Percentiles rank a stretch among this genome's conserved stretches.
phyloP scores from a whole-genome alignment of 2,888 invertebrate species.

The Microctonus hyperodae region DNA sequence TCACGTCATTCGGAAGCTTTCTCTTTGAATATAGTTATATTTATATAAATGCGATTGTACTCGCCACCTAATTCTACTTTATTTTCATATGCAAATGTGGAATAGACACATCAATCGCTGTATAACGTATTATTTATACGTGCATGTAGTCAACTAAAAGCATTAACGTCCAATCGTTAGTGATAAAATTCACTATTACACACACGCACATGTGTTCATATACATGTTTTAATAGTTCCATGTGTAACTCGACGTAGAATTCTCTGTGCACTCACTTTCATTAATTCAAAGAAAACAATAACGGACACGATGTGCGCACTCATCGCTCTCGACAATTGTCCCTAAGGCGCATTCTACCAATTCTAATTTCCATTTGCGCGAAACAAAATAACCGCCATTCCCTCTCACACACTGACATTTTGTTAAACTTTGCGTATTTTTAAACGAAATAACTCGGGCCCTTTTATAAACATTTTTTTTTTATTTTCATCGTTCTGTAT shows the following conservation, averaged over 20 bases:
- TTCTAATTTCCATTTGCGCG: conserved; percentile 24
- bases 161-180: conserved; percentile 17
- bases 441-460: conserved; percentile 3
- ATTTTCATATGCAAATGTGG: conserved; percentile 58
- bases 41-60: conserved; percentile 21
- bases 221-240: not conserved
- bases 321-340: conserved; percentile 17
- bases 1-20: not conserved
- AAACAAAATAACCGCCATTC: conserved; percentile 24
- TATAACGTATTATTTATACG: not conserved
- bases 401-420: conserved; percentile 24
- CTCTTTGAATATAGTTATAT: not conserved
- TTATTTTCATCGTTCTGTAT: not conserved
- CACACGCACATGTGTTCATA: not conserved
- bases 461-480: conserved; percentile 15
- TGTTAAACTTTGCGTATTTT: conserved; percentile 27
- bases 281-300: conserved; percentile 54
- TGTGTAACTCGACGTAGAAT: not conserved
- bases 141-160: not conserved
- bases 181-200: not conserved
- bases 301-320: conserved; percentile 25
- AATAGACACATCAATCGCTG: conserved; percentile 6
- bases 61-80: conserved; percentile 50
- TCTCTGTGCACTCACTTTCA: conserved; percentile 34
- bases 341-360: conserved; percentile 19